Conservation (phyloP, 2,797 vertebrate species). For the Acanthornis magna region DNA sequence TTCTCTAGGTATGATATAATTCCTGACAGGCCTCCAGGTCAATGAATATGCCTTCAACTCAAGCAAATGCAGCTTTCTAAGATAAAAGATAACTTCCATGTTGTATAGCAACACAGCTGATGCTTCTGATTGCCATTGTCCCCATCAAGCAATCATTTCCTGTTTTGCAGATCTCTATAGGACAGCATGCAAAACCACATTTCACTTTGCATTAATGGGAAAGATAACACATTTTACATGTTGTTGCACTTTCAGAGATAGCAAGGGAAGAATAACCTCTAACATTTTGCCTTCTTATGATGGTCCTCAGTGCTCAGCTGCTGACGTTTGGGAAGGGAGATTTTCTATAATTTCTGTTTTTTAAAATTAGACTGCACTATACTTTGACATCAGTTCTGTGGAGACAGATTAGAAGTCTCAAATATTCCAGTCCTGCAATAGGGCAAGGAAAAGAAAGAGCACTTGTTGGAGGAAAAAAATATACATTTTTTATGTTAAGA, state of each 20-base stretch:
- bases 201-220: constrained; percentile 56
- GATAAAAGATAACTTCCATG: constrained; percentile 11
- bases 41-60: constrained; percentile 22
- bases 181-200: constrained; percentile 43
- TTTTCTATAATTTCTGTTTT: not conserved
- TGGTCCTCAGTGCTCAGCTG: not conserved
- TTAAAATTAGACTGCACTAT: constrained; percentile 18
- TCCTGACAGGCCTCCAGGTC: constrained; percentile 6
- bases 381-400: constrained; percentile 10
- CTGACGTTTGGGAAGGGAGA: not conserved
- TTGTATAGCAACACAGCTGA: not conserved
- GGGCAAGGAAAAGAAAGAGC: not conserved
- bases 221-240: constrained; percentile 49
- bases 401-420: constrained; percentile 10
- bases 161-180: constrained; percentile 12
- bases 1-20: constrained; percentile 28
- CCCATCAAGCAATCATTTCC: constrained; percentile 32
- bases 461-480: not conserved
- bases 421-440: not conserved
- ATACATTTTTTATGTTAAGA: not conserved
- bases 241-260: constrained; percentile 51
- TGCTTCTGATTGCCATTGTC: constrained; percentile 40
- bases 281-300: not conserved
- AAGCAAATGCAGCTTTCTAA: constrained; percentile 18
- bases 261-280: constrained; percentile 43